Percentiles rank a stretch among this genome's conserved stretches.
Evolutionary conservation across 2,888 invertebrate species (phyloP).

Genomic region (Acrobasis suavella): DNA sequence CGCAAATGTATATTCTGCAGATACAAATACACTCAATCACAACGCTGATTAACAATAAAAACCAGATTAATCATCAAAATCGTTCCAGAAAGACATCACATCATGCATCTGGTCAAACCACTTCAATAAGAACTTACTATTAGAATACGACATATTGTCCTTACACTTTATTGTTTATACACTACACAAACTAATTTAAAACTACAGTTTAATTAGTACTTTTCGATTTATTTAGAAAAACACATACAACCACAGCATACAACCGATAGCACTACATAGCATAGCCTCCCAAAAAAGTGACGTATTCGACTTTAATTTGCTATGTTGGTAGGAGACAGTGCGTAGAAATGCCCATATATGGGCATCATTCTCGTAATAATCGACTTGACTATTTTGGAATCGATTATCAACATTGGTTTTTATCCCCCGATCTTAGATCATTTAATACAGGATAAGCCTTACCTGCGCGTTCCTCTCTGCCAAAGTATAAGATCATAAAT

Average conservation of each 20-base stretch:
- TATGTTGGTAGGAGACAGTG: conserved; percentile 48
- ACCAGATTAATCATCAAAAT: conserved; percentile 1
- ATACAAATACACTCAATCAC: conserved; percentile 43
- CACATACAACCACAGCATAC: conserved; percentile 74
- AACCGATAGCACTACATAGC: conserved; percentile 68
- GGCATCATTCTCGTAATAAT: conserved; percentile 27
- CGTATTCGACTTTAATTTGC: conserved; percentile 53
- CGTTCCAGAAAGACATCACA: conserved; percentile 28
- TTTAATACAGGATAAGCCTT: too few relatives aligned
- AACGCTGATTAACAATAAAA: conserved; percentile 4
- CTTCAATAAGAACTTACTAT: conserved; percentile 65
- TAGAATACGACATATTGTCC: conserved; percentile 72
- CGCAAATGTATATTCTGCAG: conserved; percentile 93
- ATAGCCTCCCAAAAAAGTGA: conserved; percentile 71
- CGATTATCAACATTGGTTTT: background rate
- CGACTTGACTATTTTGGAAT: background rate
- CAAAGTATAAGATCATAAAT: too few relatives aligned
- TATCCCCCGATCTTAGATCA: too few relatives aligned
- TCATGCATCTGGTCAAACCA: conserved; percentile 44
- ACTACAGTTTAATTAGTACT: conserved; percentile 60
- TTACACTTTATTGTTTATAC: conserved; percentile 57
- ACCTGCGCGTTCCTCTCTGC: too few relatives aligned
- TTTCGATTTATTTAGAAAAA: conserved; percentile 63
- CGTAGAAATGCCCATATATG: conserved; percentile 64
- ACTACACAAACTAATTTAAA: conserved; percentile 52